Evolutionary conservation across 2,113 vertebrate genomes (phyloP).

Genomic region (Vulpes lagopus): DNA sequence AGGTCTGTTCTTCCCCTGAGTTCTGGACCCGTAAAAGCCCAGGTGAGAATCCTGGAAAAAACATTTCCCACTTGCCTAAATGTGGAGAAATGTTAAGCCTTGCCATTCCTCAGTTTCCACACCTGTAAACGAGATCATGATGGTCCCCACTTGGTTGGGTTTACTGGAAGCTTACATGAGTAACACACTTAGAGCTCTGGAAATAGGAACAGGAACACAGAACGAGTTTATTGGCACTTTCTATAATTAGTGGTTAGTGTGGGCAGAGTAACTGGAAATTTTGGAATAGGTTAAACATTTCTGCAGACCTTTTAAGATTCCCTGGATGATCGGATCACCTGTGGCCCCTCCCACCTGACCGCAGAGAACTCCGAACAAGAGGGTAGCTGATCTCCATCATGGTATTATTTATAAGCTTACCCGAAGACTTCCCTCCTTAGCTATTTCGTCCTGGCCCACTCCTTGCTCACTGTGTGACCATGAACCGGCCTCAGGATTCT

Average conservation of each 20-base stretch:
- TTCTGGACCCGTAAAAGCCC: not conserved
- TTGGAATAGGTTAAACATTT: slow-evolving; percentile 18
- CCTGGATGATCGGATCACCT: not conserved
- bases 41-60: slow-evolving; percentile 20
- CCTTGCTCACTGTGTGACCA: not conserved
- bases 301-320: not conserved
- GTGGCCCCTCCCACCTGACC: not conserved
- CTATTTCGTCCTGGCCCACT: not conserved
- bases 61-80: not conserved
- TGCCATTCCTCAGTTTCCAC: not conserved
- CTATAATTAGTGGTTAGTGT: not conserved
- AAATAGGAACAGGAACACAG: not conserved
- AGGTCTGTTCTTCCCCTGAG: not conserved
- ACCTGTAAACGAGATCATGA: not conserved
- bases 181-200: not conserved
- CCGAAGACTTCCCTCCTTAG: not conserved
- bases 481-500: not conserved
- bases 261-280: not conserved
- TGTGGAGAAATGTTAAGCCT: not conserved
- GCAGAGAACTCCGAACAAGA: not conserved
- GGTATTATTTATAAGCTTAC: not conserved
- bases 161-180: not conserved
- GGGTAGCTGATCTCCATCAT: not conserved
- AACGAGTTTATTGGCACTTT: slow-evolving; percentile 14
- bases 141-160: not conserved